Evolutionary conservation across 2,888 invertebrate genomes (phyloP), one percentile per base, ranked within the genome.

Genomic region (Drosophila nr. medialis): DNA sequence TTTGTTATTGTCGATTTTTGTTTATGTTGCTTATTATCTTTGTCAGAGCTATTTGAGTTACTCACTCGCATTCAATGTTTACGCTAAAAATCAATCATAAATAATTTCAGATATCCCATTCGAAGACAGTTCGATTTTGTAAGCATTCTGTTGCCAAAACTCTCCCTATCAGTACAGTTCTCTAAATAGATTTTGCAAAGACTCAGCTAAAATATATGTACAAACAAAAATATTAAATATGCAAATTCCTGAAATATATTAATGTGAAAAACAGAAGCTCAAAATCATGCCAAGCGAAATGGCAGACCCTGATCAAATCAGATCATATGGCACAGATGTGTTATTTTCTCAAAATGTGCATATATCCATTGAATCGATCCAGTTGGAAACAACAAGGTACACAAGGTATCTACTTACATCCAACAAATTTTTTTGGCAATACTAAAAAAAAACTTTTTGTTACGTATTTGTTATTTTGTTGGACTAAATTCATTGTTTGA

Each of bases 231-330:
- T 50, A 51, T 45, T 34, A 54, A 42, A 32, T 64, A 64, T 78
- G 78, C 78, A 78, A 77, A 77, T 77, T 77, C 60, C 49, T 77
- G 76, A 65, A 75, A 51, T 58, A 6, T 49, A 38, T 45, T 51
- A 64, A 82, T 75, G 75, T 15, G 64, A 71, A 82, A 76, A 82
- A 61, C 85, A 83, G 80, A 76, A 81, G 65, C 53, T 30, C n/a
- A 36, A 48, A 83, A 70, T 58, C 71, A 66, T 62, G 80, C 51
- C 78, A 85, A 85, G 68, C 58, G 86, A 83, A 83, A 49, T 83
- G 74, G 36, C 88, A 85, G 88, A 87, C 71, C 18, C 54, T 63
- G 61, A 58, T 48, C 29, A 60, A 51, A 77, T 67, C 72, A 50
- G 55, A 67, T 72, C 58, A 61, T 49, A 62, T 60, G 21, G 54